Conservation (phyloP, 2,888 invertebrate species). For the Drosophila mimetica region DNA sequence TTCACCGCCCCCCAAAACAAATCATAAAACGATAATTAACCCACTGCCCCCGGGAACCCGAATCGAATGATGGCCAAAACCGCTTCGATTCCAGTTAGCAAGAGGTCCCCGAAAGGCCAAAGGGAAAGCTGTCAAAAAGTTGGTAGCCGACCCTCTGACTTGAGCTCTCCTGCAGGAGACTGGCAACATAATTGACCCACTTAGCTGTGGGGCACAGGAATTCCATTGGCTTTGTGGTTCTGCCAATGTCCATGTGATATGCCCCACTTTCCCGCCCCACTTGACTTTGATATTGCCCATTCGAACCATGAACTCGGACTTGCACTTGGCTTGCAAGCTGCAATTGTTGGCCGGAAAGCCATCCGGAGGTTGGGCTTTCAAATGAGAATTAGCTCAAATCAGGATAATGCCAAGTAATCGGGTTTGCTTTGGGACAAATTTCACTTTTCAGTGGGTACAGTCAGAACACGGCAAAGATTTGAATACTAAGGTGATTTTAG, state of each 20-base stretch:
- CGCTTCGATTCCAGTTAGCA: slow-evolving; percentile 14
- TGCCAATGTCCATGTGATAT: slow-evolving; percentile 14
- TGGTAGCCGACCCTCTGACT: slow-evolving; percentile 1
- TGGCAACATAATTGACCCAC: slow-evolving; percentile 37
- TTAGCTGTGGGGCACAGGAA: slow-evolving; percentile 19
- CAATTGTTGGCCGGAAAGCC: slow-evolving; percentile 5
- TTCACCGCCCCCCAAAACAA: slow-evolving; percentile 7
- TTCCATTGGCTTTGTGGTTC: slow-evolving; percentile 2
- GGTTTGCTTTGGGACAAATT: slow-evolving; percentile 3
- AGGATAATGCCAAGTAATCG: slow-evolving; percentile 14
- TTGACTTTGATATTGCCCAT: slow-evolving; percentile 22
- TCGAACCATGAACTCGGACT: slow-evolving; percentile 3
- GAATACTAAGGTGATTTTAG: too few species aligned
- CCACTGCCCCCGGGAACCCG: slow-evolving; percentile 12
- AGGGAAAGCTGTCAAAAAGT: slow-evolving; percentile 14
- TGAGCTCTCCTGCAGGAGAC: slow-evolving; percentile 3
- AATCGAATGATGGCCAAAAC: slow-evolving; percentile 18
- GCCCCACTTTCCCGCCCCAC: not conserved
- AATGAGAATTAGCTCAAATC: slow-evolving; percentile 10
- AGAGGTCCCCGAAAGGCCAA: slow-evolving; percentile 17
- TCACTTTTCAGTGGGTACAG: not conserved
- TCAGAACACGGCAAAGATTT: too few species aligned
- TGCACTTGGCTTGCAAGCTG: not conserved
- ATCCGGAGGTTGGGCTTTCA: slow-evolving; percentile 2
- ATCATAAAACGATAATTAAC: slow-evolving; percentile 41